Conservation (phyloP, 1,140 invertebrate species). For the Drosophila murphyi region DNA sequence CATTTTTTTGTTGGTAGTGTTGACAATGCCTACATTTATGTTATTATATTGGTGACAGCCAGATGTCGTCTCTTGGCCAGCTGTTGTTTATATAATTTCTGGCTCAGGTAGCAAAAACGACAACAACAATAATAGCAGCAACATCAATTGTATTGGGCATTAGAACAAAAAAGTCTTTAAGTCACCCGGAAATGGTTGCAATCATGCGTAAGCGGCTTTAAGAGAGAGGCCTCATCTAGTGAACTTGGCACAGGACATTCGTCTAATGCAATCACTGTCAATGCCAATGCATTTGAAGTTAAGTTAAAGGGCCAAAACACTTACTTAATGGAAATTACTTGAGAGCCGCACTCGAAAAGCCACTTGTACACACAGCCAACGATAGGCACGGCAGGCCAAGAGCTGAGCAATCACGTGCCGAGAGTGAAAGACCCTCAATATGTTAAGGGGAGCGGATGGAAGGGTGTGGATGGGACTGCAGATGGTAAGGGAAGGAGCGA, state of each 20-base stretch:
- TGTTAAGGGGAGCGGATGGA: not conserved
- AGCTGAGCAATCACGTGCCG: constrained; percentile 72
- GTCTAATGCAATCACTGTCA: constrained; percentile 65
- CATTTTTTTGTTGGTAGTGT: not conserved
- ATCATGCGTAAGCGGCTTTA: constrained; percentile 57
- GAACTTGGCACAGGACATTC: not conserved
- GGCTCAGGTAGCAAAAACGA: constrained; percentile 51
- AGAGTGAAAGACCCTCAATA: constrained; percentile 3
- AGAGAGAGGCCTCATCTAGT: constrained; percentile 10
- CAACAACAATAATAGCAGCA: not conserved
- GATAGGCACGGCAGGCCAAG: constrained; percentile 45
- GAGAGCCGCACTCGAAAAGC: constrained; percentile 55
- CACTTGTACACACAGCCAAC: constrained; percentile 42
- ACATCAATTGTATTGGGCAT: too few relatives aligned
- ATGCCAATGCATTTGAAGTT: constrained; percentile 63
- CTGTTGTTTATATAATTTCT: constrained; percentile 66
- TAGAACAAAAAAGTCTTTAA: constrained; percentile 36
- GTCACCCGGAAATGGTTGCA: constrained; percentile 39
- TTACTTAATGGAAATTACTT: constrained; percentile 81
- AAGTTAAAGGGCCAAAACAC: constrained; percentile 76
- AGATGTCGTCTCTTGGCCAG: constrained; percentile 26
- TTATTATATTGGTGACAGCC: constrained; percentile 30
- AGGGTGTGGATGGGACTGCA: not conserved
- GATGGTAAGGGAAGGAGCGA: constrained; percentile 1
- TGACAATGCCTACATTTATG: constrained; percentile 32